Evolutionary conservation across 2,113 vertebrate species (phyloP).

Genomic region (Periophthalmodon schlosseri): DNA sequence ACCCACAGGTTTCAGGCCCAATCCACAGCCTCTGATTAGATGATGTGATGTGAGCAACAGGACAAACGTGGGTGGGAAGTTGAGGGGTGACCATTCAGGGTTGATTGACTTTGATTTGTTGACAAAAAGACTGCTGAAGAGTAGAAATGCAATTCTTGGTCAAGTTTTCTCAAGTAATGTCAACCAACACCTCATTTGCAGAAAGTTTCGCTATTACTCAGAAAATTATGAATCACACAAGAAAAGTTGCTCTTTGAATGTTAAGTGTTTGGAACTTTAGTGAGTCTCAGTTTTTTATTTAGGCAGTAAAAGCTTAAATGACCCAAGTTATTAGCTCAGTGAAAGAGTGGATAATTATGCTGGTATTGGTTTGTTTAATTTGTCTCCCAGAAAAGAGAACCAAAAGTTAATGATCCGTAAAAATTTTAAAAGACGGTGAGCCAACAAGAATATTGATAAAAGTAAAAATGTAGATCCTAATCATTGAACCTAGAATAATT

Average conservation of each 20-base stretch:
- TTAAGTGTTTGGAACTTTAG: neutral
- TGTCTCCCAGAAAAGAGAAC: neutral
- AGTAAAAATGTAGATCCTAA: neutral
- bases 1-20: conserved; percentile 59
- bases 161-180: neutral
- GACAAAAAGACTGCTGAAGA: neutral
- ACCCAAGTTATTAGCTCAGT: neutral
- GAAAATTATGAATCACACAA: too few species aligned
- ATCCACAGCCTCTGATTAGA: conserved; percentile 68
- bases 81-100: conserved; percentile 4
- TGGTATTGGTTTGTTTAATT: neutral
- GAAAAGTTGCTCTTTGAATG: too few species aligned
- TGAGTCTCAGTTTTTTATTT: neutral
- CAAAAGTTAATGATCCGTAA: neutral
- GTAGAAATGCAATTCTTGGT: neutral
- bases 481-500: neutral
- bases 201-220: neutral
- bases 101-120: conserved; percentile 17
- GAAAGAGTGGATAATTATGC: neutral
- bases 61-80: conserved; percentile 12
- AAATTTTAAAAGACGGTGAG: neutral
- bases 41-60: conserved; percentile 56
- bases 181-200: neutral
- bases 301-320: neutral
- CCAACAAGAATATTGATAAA: neutral